Evolutionary conservation across 1,140 invertebrate species (phyloP).

Genomic region (Ips nitidus): DNA sequence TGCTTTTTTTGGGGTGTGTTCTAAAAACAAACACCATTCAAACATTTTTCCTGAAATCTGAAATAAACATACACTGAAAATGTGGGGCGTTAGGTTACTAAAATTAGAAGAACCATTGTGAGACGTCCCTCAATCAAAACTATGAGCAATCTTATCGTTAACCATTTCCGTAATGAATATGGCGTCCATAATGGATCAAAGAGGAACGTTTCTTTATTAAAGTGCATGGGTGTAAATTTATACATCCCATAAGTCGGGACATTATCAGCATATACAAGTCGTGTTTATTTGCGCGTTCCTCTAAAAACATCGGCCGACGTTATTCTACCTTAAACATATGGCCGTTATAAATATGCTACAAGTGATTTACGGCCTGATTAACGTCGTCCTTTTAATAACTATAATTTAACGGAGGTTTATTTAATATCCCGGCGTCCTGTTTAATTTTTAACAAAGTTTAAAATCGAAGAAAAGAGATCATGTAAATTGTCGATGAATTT

Average conservation of each 20-base stretch:
- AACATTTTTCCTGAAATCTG: too few relatives aligned
- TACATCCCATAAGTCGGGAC: slow-evolving; percentile 29
- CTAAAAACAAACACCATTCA: too few relatives aligned
- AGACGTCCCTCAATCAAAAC: too few relatives aligned
- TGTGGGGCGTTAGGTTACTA: too few relatives aligned
- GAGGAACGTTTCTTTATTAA: slow-evolving; percentile 13
- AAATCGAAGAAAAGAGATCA: slow-evolving; percentile 28
- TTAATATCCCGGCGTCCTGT: slow-evolving; percentile 30
- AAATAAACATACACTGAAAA: too few relatives aligned
- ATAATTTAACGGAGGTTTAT: slow-evolving; percentile 35
- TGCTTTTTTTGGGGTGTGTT: too few relatives aligned
- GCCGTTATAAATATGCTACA: slow-evolving; percentile 37
- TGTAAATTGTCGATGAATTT: slow-evolving; percentile 34
- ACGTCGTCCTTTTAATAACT: slow-evolving; percentile 37
- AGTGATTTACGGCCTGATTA: slow-evolving; percentile 34
- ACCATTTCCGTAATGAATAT: neutral
- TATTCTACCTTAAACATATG: slow-evolving; percentile 35
- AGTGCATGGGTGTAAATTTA: slow-evolving; percentile 32
- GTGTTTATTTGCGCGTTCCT: slow-evolving; percentile 35
- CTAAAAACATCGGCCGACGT: slow-evolving; percentile 28
- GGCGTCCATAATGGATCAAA: neutral
- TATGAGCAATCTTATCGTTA: neutral
- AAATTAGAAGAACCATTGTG: too few relatives aligned
- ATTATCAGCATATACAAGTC: slow-evolving; percentile 35
- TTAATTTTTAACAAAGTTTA: slow-evolving; percentile 38